A percentile compares a stretch with the other conserved stretches of the same genome.
Evolutionary conservation across 2,113 vertebrate species (phyloP).

Genomic region (Astatoreochromis straeleni): DNA sequence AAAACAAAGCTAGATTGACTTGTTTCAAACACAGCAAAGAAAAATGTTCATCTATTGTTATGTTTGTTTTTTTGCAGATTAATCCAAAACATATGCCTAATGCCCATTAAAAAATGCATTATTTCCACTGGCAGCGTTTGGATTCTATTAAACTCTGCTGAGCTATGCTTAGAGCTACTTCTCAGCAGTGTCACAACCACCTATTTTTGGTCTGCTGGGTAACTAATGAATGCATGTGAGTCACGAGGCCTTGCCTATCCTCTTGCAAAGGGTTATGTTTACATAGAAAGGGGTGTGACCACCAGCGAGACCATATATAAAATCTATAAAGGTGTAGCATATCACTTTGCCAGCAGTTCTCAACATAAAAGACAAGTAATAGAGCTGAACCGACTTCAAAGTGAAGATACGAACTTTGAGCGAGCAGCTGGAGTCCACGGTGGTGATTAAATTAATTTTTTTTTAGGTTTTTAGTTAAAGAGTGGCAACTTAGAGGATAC

Average conservation of each 20-base stretch:
- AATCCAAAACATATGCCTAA: not conserved
- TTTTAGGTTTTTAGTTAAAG: not conserved
- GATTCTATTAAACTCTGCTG: not conserved
- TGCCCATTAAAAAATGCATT: not conserved
- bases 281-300: not conserved
- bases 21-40: not conserved
- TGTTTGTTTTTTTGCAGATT: not conserved
- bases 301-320: not conserved
- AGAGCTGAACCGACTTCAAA: not conserved
- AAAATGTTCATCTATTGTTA: not conserved
- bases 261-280: slow-evolving; percentile 18
- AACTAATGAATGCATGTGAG: slow-evolving; percentile 9
- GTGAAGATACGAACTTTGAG: not conserved
- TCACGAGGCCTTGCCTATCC: slow-evolving; percentile 20
- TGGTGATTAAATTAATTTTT: not conserved
- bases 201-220: slow-evolving; percentile 27
- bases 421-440: not conserved
- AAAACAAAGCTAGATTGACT: not conserved
- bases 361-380: not conserved
- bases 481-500: not conserved
- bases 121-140: not conserved
- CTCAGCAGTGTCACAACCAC: not conserved
- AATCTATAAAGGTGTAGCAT: not conserved
- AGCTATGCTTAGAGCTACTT: slow-evolving; percentile 11
- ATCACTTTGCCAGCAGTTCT: not conserved